Percentiles rank a stretch among this genome's conserved stretches.
phyloP scores from a whole-genome alignment of 2,797 vertebrate species.

The Sphenodon punctatus region DNA sequence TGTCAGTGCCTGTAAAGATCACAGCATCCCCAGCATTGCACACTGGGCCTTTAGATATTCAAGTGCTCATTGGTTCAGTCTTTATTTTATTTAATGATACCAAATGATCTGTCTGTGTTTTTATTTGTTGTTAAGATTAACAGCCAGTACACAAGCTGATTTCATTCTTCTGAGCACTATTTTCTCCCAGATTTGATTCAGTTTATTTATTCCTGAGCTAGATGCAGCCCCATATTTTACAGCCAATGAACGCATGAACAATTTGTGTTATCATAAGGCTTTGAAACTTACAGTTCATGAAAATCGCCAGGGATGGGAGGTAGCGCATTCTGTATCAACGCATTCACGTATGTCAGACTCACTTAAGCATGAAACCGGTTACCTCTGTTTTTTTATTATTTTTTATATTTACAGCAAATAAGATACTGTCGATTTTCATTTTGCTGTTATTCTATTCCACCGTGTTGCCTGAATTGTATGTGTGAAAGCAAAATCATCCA shows the following conservation, averaged over 20 bases:
- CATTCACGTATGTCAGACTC: background rate
- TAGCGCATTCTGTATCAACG: background rate
- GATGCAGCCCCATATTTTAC: no score
- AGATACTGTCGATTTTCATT: slow-evolving; percentile 34
- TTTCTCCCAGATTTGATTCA: background rate
- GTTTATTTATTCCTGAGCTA: no score
- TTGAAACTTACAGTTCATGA: slow-evolving; percentile 5
- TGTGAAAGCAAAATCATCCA: background rate
- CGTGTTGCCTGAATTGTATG: background rate
- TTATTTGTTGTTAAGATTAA: slow-evolving; percentile 1
- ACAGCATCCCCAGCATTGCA: slow-evolving; percentile 32
- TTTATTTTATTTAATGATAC: slow-evolving; percentile 34
- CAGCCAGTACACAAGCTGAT: background rate
- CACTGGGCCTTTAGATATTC: slow-evolving; percentile 47
- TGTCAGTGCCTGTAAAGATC: slow-evolving; percentile 70
- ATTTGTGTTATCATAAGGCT: slow-evolving; percentile 9
- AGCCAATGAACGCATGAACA: background rate
- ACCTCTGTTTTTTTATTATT: slow-evolving; percentile 28
- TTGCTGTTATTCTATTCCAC: slow-evolving; percentile 28
- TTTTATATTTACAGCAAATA: no score
- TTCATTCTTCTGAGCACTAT: rapidly evolving
- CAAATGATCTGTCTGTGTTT: background rate
- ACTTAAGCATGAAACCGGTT: slow-evolving; percentile 31
- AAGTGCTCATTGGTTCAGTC: slow-evolving; percentile 32
- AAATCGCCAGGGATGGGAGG: background rate